phyloP scores from a whole-genome alignment of 2,888 invertebrate species.

The Helleia helle region DNA sequence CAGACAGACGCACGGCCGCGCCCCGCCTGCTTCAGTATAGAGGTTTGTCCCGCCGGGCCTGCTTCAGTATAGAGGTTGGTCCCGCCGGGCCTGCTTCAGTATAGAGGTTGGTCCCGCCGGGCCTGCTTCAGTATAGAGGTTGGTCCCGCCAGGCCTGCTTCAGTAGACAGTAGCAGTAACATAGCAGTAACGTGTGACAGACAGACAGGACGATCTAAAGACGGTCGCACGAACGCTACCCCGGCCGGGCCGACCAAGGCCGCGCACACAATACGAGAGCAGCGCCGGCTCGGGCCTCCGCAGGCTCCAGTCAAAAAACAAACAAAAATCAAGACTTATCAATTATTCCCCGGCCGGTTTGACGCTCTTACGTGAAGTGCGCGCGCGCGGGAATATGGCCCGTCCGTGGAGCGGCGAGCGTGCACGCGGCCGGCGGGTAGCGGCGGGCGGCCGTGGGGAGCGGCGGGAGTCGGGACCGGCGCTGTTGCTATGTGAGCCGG shows the following conservation, averaged over 20 bases:
- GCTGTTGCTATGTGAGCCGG: conserved; percentile 40
- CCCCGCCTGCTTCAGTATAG: too few relatives aligned
- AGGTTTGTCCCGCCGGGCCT: too few relatives aligned
- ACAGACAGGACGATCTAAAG: conserved; percentile 11
- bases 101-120: too few relatives aligned
- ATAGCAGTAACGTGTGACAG: conserved; percentile 1
- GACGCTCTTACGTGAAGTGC: conserved; percentile 26
- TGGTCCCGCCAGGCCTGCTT: too few relatives aligned
- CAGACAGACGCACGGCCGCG: too few relatives aligned
- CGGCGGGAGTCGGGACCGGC: conserved; percentile 26
- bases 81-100: too few relatives aligned
- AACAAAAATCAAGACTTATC: conserved; percentile 31
- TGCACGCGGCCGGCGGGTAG: conserved; percentile 20
- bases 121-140: too few relatives aligned
- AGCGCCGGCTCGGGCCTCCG: conserved; percentile 24
- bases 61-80: too few relatives aligned
- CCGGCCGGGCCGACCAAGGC: conserved; percentile 20
- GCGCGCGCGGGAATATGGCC: conserved; percentile 12
- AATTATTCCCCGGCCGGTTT: conserved; percentile 34
- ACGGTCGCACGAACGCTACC: conserved; percentile 15
- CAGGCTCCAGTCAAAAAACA: conserved; percentile 26
- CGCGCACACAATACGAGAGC: conserved; percentile 19
- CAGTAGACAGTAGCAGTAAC: too few relatives aligned
- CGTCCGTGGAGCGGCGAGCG: conserved; percentile 18
- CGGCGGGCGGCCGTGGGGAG: conserved; percentile 35